Base-by-base conservation (phyloP, 2,113 vertebrate species). In the Carassius carassius region DNA sequence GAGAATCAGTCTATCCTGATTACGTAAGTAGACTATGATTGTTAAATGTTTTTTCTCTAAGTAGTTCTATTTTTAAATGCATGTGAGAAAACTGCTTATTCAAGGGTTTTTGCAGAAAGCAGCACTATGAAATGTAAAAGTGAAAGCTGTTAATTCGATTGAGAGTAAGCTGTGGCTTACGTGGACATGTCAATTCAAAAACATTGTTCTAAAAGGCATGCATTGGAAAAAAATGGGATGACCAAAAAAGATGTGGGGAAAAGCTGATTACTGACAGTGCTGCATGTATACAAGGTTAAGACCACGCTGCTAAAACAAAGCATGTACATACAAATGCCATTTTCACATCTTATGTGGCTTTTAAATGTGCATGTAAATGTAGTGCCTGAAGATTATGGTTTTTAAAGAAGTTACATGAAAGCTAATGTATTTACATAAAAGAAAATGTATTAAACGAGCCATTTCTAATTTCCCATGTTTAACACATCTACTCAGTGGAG, bases 1-100 rank as follows among this genome's bases (percentile, higher is more conserved):
- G 94, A 95, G 88, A 95, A 95, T 85, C 94, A 96, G 93, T 96
- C 96, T 72, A 94, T 96, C 87, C 94, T 96, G n/a, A 96, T 96
- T 92, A 96, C 96, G 95, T 96, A 87, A 91, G 95, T 93, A n/a
- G 29, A 16, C 63, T 35, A 32, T 17, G 14, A 32, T 17, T 16
- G 7, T 3, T 17, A 9, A 9, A 17, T 3, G 47, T 3, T 32
- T 65, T 12, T 16, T 65, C 25, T 16, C 16, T 3, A 51, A 51
- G 37, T 37, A 37, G 35, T 37, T 37, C 35, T 37, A 5, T 37
- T 37, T 37, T 37, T 37, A 37, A 37, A 41, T 41, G 41, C 41
- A 41, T 8, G 1, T 41, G 16, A 51, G 13, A 51, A 54, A 54
- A 54, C 51, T 54, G 14, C 14, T 54, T 17, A 51, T 54, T 17